Evolutionary conservation across 2,113 vertebrate species (phyloP).

Genomic region (Silurus glanis): DNA sequence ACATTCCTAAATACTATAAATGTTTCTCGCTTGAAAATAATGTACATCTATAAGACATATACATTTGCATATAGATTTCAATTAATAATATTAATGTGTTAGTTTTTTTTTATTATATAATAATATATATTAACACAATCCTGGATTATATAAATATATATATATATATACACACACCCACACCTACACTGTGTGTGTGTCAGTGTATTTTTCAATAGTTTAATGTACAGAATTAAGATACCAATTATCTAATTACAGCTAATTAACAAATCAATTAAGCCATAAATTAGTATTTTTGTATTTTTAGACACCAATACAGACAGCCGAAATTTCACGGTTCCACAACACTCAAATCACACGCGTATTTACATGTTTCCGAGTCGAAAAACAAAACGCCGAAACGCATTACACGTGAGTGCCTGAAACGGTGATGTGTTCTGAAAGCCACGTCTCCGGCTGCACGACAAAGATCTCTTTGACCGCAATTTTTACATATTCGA

Average conservation of each 20-base stretch:
- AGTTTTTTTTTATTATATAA: neutral
- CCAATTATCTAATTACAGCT: neutral
- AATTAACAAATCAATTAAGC: neutral
- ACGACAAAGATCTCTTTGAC: slow-evolving; percentile 49
- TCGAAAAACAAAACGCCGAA: slow-evolving; percentile 75
- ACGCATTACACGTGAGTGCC: slow-evolving; percentile 67
- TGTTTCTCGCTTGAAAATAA: too few relatives aligned
- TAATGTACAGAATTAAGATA: neutral
- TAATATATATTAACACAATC: neutral
- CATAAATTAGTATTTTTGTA: neutral
- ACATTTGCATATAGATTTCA: neutral
- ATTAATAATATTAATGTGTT: neutral
- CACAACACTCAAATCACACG: slow-evolving; percentile 68
- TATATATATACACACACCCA: too few relatives aligned
- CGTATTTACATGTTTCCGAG: slow-evolving; percentile 74
- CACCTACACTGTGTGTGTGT: neutral
- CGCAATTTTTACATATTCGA: slow-evolving; percentile 31
- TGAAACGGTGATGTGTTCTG: slow-evolving; percentile 74
- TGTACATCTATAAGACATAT: too few relatives aligned
- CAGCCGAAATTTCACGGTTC: slow-evolving; percentile 60
- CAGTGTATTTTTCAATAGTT: neutral
- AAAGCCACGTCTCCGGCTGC: slow-evolving; percentile 71
- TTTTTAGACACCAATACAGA: neutral
- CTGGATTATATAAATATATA: too few relatives aligned
- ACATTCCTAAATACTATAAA: neutral